Base-by-base conservation (phyloP, 2,113 vertebrate species). In the Mesembrinibis cayennensis region DNA sequence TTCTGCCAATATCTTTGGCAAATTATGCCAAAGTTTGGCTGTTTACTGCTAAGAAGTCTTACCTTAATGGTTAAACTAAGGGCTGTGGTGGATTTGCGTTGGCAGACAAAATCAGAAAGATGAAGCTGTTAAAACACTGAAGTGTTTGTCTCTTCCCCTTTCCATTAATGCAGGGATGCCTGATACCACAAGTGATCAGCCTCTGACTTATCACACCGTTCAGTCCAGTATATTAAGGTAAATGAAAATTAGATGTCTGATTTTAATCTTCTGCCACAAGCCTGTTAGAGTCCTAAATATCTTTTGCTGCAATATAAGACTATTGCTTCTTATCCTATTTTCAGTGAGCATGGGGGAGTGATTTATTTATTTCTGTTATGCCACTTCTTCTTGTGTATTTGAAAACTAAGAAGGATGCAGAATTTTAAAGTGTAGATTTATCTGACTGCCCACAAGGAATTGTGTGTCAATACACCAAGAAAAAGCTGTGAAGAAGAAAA, bases 181-280 rank as follows among this genome's bases (percentile, higher is more conserved):
- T 87, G 40, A 87, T 84, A 91, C 8, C 36, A n/a, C 38, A 62
- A 66, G 44, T 78, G 72, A 91, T 84, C 76, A 92, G 9, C 22
- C 42, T 70, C 87, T 81, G 89, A 74, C 42, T 92, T 92, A 89
- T 55, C 76, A 78, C 80, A 83, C 19, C 1, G 1, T 73, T 70
- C 50, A 73, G 76, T 56, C 40, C 45, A 55, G 50, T 78, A 26
- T 55, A 89, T 87, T 93, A 89, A 91, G 44, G 61, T 84, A 96
- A 95, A 94, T 87, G 81, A 94, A 94, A 95, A 74, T 23, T 79
- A 78, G 22, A 87, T 78, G 4, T 55, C 80, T 91, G 83, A 84
- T 95, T 83, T 96, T 77, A 87, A 95, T 86, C 93, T 96, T 81
- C 67, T 58, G 58, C n/a, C 55, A 83, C 7, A 34, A 94, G 34